Evolutionary conservation across 2,113 vertebrate species (phyloP).

Genomic region (Zosterops japonicus): DNA sequence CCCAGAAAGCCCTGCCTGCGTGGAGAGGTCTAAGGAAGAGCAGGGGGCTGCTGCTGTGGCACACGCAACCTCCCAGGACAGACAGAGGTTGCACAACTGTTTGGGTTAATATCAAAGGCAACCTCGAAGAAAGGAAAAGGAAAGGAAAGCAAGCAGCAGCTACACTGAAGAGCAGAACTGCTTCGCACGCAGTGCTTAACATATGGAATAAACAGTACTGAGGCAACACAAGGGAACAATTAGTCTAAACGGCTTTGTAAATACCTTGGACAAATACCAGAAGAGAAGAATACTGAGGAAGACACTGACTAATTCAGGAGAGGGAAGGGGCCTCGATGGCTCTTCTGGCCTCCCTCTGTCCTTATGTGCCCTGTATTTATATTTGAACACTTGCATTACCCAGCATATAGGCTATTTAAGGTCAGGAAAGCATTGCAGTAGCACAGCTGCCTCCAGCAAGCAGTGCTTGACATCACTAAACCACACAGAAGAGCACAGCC

Average conservation of each 20-base stretch:
- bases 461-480: conserved; percentile 61
- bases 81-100: conserved; percentile 49
- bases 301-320: conserved; percentile 68
- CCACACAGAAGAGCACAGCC: conserved; percentile 40
- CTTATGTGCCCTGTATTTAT: conserved; percentile 72
- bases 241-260: conserved; percentile 70
- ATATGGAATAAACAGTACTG: conserved; percentile 76
- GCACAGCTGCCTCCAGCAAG: conserved; percentile 57
- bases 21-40: background rate
- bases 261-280: conserved; percentile 74
- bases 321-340: conserved; percentile 59
- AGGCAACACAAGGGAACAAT: conserved; percentile 76
- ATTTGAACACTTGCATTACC: conserved; percentile 56
- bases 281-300: conserved; percentile 67
- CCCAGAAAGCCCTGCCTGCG: background rate
- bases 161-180: conserved; percentile 54
- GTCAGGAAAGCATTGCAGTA: conserved; percentile 42
- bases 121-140: conserved; percentile 57
- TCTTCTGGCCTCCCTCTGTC: conserved; percentile 68
- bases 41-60: background rate
- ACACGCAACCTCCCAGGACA: background rate
- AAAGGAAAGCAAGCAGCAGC: conserved; percentile 56
- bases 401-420: conserved; percentile 62
- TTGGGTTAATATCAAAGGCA: conserved; percentile 35
- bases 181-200: conserved; percentile 65